phyloP scores from a whole-genome alignment of 2,797 vertebrate genomes.

The Sparidentex hasta region DNA sequence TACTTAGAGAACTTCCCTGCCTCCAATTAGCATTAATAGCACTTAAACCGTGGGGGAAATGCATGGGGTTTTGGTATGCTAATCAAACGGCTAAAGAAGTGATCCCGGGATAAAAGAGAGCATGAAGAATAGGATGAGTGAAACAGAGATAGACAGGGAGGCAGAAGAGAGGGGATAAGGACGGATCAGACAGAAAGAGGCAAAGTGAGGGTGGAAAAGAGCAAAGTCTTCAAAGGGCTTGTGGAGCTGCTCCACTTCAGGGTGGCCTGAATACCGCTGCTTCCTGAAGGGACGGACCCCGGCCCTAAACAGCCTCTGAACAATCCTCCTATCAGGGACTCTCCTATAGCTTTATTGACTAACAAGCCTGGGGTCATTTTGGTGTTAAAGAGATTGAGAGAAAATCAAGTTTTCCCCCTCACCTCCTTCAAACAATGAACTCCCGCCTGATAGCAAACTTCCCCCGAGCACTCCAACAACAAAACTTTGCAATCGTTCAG shows the following conservation, averaged over 20 bases:
- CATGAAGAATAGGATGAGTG: constrained; percentile 83
- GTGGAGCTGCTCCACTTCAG: constrained; percentile 74
- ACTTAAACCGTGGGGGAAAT: constrained; percentile 84
- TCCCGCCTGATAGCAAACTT: constrained; percentile 65
- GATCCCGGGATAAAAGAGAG: constrained; percentile 83
- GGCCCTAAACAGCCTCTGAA: constrained; percentile 49
- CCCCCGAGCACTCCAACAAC: constrained; percentile 37
- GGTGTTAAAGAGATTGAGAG: constrained; percentile 76
- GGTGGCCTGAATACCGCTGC: constrained; percentile 74
- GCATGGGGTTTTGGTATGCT: constrained; percentile 84
- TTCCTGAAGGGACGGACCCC: constrained; percentile 71
- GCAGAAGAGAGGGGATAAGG: constrained; percentile 80
- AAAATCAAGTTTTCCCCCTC: constrained; percentile 60
- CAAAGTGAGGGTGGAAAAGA: constrained; percentile 72
- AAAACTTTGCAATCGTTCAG: constrained; percentile 47
- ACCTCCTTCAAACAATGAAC: constrained; percentile 73
- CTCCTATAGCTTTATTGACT: constrained; percentile 76
- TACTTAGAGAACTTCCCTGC: constrained; percentile 75
- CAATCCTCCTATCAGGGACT: constrained; percentile 66
- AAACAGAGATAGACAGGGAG: constrained; percentile 76
- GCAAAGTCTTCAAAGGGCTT: constrained; percentile 78
- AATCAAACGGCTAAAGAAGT: constrained; percentile 81
- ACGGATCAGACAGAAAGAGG: constrained; percentile 77
- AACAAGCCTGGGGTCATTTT: constrained; percentile 74
- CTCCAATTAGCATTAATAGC: constrained; percentile 85